Conservation (phyloP, 53 echinoderm and acorn worm genomes). For the Zoroaster sp. region DNA sequence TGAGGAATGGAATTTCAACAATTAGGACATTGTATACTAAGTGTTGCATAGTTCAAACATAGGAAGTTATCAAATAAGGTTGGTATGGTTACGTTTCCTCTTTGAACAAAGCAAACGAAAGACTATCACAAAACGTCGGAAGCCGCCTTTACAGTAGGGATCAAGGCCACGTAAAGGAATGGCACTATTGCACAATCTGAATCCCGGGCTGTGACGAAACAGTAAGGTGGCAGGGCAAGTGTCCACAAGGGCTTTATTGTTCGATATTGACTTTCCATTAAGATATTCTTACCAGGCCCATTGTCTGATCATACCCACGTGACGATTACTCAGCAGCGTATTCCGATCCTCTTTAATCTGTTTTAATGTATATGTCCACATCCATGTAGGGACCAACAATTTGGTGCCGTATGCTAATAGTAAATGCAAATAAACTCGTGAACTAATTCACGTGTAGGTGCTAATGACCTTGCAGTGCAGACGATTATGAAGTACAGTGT, state of each 20-base stretch:
- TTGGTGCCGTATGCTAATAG: no score
- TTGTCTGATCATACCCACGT: background rate
- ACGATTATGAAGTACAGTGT: no score
- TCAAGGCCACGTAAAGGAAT: background rate
- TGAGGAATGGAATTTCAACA: background rate
- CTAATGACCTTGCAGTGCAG: no score
- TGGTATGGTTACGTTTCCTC: constrained; percentile 13
- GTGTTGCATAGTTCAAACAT: background rate
- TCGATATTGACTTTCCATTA: no score
- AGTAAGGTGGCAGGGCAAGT: background rate
- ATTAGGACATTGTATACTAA: background rate
- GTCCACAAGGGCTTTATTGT: no score
- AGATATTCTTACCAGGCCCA: background rate
- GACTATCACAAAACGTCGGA: background rate
- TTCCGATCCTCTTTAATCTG: background rate
- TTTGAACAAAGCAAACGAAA: background rate
- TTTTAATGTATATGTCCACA: no score
- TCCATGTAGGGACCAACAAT: no score
- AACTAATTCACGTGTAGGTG: no score
- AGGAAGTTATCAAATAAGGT: constrained; percentile 16
- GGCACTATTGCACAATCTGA: background rate
- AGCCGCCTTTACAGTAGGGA: background rate
- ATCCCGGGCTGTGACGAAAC: background rate
- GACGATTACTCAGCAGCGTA: background rate
- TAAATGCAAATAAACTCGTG: no score